Base-by-base conservation (phyloP, 1,140 invertebrate species). In the Plodia interpunctella region DNA sequence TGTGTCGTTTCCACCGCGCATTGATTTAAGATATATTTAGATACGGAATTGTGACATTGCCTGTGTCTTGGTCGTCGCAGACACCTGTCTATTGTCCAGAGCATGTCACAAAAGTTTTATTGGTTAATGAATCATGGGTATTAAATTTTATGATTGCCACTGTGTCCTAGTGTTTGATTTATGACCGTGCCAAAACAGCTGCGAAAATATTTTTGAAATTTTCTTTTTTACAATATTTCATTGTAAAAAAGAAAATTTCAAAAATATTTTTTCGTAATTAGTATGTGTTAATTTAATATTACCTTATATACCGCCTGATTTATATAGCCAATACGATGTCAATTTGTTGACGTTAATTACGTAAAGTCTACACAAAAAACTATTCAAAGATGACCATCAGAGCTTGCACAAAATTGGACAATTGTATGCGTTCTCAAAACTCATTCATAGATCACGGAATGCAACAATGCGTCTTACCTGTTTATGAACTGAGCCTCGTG, bases 21-120 rank as follows among this genome's bases (percentile, higher is more conserved):
- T 84, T 86, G 78, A 84, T 87, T 83, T 81, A 83, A 72, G 52
- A 55, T 58, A 57, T 11, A 30, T 11, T 49, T 21, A 25, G 49
- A 53, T 21, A 53, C 20, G 21, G 55, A 10, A 62, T 66, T 70
- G 59, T 68, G 8, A 53, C 51, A 53, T n/a, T 10, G 13, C 21
- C 13, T 15, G 8, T 25, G 13, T 25, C 19, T n/a, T 53, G 51
- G 21, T 13, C 51, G 51, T 53, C 25, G 1, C 4, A 6, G 51
- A 53, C 51, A 53, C 51, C 51, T 53, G 51, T 25, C 51, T 53
- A 25, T 53, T 44, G 38, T 44, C 38, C 38, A 44, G n/a, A 4
- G 2, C 38, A 5, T 15, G 38, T 44, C 5, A 44, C 38, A 44
- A 44, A 44, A 44, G 38, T n/a, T 44, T 44, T 44, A 44, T 44